Base-by-base conservation (phyloP, 2,888 invertebrate genomes). In the Pyrgus malvae region DNA sequence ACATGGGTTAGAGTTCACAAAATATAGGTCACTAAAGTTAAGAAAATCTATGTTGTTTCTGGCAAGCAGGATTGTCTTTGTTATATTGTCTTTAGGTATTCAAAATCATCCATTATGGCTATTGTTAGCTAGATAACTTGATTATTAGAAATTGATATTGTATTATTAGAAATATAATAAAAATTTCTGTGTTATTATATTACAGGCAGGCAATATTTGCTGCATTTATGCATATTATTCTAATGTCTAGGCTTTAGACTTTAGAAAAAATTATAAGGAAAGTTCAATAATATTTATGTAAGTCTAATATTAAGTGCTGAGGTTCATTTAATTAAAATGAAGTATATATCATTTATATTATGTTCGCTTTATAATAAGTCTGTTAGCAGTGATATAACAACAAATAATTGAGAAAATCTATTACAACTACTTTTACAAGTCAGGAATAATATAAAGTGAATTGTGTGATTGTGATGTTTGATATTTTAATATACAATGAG, bases 1-100 rank as follows among this genome's bases (percentile, higher is more conserved):
- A 95, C 81, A 95, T 95, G 92, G 95, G 95, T 60, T 95, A 92
- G 92, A 64, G 25, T 23, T 61, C 23, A 40, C 42, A 33, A 53
- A 37, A 44, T 41, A 41, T 51, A 55, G 33, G 27, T 38, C 37
- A 53, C 45, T 53, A 53, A 48, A 21, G 33, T 50, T 50, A 56
- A 31, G 33, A 12, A 51, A 56, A 41, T 41, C 8, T 51, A 46
- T 46, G 33, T 46, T 46, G 4, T 8, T 56, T 56, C 41, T 9
- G 9, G 16, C 17, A 38, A 38, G 25, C 40, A 54, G 45, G 27
- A 45, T 46, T 16, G 48, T 11, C 25, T 37, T 37, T 37, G 37
- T 25, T 48, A 37, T 37, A 48, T 37, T 27, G 35, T 27, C 35
- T 17, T 51, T 44, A 11, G n/a, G 27, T 27, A 14, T 25, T 19